Evolutionary conservation across 2,797 vertebrate genomes (phyloP).

Genomic region (Enteromius mattozi): DNA sequence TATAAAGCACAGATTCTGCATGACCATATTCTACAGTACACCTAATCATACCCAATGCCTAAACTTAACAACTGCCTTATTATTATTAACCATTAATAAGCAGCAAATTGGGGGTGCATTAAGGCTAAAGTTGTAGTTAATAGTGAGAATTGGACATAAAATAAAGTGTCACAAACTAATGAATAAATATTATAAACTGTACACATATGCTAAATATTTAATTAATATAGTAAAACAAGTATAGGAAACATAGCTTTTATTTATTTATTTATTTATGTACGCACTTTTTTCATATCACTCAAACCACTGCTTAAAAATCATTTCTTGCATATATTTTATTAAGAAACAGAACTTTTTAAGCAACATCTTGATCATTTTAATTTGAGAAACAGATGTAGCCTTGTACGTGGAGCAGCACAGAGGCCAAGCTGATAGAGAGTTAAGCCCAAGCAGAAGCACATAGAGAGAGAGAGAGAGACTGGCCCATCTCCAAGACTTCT

Average conservation of each 20-base stretch:
- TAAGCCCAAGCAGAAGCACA: slow-evolving; percentile 46
- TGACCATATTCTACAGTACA: too few relatives aligned
- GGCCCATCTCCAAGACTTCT: slow-evolving; percentile 60
- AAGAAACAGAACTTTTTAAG: slow-evolving; percentile 28
- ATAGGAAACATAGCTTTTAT: not conserved
- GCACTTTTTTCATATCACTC: not conserved
- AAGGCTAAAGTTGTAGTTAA: not conserved
- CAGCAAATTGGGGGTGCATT: too few relatives aligned
- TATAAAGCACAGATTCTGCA: too few relatives aligned
- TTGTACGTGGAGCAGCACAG: slow-evolving; percentile 48
- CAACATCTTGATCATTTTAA: slow-evolving; percentile 40
- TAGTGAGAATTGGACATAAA: not conserved
- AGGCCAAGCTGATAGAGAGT: slow-evolving; percentile 59
- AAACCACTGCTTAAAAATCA: slow-evolving; percentile 15
- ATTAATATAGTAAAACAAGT: not conserved
- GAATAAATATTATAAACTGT: not conserved
- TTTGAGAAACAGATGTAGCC: slow-evolving; percentile 42
- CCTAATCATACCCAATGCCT: too few relatives aligned
- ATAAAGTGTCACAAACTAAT: not conserved
- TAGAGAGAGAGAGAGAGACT: slow-evolving; percentile 28
- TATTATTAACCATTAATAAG: too few relatives aligned
- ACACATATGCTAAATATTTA: not conserved
- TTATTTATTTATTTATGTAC: not conserved
- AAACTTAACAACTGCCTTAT: too few relatives aligned
- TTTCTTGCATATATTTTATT: slow-evolving; percentile 18